Percentiles rank a stretch among this genome's conserved stretches.
These are phyloP conservation scores for Sander lucioperca DNA, from an alignment of 2,113 vertebrate species.

Conservation along the genomic window DNA sequence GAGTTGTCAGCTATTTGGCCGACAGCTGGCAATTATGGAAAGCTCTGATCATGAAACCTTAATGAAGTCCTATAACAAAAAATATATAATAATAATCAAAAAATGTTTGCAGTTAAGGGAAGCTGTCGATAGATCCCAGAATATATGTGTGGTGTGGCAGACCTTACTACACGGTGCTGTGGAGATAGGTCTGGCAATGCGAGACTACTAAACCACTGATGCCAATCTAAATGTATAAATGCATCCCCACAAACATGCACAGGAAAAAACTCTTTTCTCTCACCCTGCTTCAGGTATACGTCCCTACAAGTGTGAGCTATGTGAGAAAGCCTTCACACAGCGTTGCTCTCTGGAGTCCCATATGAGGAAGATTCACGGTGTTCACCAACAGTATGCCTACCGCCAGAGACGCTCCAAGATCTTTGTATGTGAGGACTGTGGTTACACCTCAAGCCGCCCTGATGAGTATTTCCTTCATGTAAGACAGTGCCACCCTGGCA, in stretches of 20 bases:
- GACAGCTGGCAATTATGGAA: too few species aligned
- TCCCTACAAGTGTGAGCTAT: conserved; percentile 90
- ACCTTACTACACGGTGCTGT: too few species aligned
- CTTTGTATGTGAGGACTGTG: conserved; percentile 92
- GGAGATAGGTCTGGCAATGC: too few species aligned
- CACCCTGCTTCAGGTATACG: conserved; percentile 85
- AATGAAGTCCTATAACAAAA: too few species aligned
- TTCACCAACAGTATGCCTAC: conserved; percentile 89
- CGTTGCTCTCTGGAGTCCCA: conserved; percentile 93
- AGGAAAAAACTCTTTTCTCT: not conserved
- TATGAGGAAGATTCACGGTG: conserved; percentile 89
- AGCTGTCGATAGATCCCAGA: too few species aligned
- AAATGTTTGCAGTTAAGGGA: too few species aligned
- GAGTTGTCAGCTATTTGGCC: too few species aligned
- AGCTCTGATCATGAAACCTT: too few species aligned
- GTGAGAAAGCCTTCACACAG: conserved; percentile 92
- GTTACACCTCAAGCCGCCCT: conserved; percentile 86
- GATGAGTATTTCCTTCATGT: conserved; percentile 88
- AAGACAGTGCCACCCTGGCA: conserved; percentile 82
- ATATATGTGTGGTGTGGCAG: too few species aligned
- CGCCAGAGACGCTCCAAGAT: conserved; percentile 92
- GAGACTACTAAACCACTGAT: not conserved
- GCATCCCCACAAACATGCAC: not conserved
- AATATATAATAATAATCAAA: too few species aligned
- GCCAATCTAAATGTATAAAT: not conserved